Conservation (phyloP, 2,797 vertebrate species). For the Anguilla anguilla region DNA sequence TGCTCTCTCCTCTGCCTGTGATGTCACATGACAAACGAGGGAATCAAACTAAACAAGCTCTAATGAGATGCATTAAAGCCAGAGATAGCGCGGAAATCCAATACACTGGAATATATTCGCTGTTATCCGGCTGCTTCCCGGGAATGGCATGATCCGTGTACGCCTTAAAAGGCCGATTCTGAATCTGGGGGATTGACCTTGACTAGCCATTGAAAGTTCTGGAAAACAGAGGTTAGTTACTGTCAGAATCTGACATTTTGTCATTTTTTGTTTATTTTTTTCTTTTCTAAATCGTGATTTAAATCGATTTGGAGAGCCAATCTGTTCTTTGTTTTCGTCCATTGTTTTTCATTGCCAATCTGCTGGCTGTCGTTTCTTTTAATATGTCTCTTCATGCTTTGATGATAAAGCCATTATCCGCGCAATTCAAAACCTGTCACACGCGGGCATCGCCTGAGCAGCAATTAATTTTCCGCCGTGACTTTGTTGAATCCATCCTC, state of each 20-base stretch:
- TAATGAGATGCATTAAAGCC: conserved; percentile 52
- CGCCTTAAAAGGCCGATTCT: background rate
- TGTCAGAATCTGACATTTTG: conserved; percentile 18
- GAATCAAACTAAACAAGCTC: conserved; percentile 40
- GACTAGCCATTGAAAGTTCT: conserved; percentile 14
- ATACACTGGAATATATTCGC: conserved; percentile 30
- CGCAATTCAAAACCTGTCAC: conserved; percentile 65
- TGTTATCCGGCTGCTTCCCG: background rate
- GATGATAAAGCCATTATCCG: conserved; percentile 69
- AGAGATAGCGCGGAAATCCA: conserved; percentile 49
- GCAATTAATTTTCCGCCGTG: conserved; percentile 65
- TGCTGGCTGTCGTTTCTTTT: conserved; percentile 57
- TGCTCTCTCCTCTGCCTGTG: background rate
- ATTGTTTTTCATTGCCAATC: conserved; percentile 35
- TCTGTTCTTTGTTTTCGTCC: conserved; percentile 25
- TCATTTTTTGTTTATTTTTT: background rate
- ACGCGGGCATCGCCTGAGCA: conserved; percentile 45
- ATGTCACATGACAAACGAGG: background rate
- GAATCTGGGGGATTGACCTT: background rate
- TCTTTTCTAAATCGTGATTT: background rate
- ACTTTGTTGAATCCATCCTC: conserved; percentile 43
- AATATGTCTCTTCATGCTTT: conserved; percentile 49
- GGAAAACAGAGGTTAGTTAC: conserved; percentile 18
- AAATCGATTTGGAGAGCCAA: conserved; percentile 24
- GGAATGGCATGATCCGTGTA: background rate